These are phyloP conservation scores for Dicrurus megarhynchus DNA, from an alignment of 2,113 vertebrate species.

Conservation along the genomic window DNA sequence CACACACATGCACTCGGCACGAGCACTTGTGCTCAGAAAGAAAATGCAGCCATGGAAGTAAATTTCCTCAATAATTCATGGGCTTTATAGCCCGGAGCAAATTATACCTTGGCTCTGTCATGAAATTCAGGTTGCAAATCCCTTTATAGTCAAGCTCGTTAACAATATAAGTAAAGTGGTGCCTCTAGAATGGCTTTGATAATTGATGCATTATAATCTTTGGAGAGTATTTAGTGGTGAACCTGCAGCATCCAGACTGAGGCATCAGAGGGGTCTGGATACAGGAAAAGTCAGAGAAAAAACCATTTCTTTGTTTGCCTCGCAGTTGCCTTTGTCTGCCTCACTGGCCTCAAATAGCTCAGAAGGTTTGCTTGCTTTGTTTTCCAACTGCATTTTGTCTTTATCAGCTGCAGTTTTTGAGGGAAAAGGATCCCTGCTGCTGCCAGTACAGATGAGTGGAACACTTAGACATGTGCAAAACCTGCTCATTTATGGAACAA, in stretches of 20 bases:
- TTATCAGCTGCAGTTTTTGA: not conserved
- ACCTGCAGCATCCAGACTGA: conserved; percentile 6
- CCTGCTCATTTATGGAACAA: not conserved
- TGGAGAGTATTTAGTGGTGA: conserved; percentile 16
- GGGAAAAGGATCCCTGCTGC: not conserved
- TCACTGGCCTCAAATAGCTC: not conserved
- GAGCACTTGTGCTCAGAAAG: not conserved
- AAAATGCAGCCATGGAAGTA: conserved; percentile 34
- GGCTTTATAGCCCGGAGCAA: conserved; percentile 45
- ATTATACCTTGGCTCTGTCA: conserved; percentile 42
- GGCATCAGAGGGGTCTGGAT: not conserved
- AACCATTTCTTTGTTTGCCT: not conserved
- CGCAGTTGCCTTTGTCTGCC: not conserved
- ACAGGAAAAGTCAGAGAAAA: not conserved
- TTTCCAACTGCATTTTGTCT: not conserved
- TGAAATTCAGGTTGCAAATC: conserved; percentile 50
- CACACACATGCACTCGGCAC: not conserved
- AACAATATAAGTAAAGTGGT: conserved; percentile 24
- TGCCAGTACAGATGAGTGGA: not conserved
- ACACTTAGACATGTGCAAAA: not conserved
- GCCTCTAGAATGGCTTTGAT: not conserved
- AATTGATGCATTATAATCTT: conserved; percentile 22
- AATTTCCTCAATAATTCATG: conserved; percentile 63
- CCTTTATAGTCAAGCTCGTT: conserved; percentile 29
- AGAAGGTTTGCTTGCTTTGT: not conserved